A percentile compares a stretch with the other conserved stretches of the same genome.
These are phyloP conservation scores for Mactra quadrangularis DNA, from an alignment of 1,140 invertebrate species.

Conservation along the genomic window DNA sequence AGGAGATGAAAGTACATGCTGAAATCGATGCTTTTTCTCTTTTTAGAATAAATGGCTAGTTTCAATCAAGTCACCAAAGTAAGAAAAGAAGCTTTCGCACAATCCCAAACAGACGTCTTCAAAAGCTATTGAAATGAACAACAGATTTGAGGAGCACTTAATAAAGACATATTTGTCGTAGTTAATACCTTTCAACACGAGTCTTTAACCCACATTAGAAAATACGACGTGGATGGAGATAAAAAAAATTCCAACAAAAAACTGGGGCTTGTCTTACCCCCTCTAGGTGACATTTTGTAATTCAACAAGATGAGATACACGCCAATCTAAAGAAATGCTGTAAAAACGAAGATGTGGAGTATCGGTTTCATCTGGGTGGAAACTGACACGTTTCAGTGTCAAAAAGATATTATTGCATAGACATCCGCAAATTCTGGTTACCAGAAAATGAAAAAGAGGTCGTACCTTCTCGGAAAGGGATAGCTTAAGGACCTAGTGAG, in stretches of 20 bases:
- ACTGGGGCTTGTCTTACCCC: too few species aligned
- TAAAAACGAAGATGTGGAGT: neutral
- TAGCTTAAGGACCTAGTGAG: too few species aligned
- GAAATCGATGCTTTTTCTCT: too few species aligned
- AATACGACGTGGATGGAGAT: conserved; percentile 1
- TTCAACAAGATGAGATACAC: neutral
- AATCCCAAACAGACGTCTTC: neutral
- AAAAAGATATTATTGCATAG: neutral
- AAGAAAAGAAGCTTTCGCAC: neutral
- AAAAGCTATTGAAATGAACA: neutral
- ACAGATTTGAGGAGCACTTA: neutral
- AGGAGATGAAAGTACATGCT: too few species aligned
- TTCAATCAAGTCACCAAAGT: neutral
- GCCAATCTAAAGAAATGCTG: neutral
- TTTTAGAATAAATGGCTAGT: too few species aligned
- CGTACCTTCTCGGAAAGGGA: too few species aligned
- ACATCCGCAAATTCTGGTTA: conserved; percentile 2
- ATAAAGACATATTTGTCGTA: neutral
- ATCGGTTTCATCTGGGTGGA: conserved; percentile 1
- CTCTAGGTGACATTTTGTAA: neutral
- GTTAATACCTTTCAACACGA: neutral
- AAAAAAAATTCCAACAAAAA: neutral
- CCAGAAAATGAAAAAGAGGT: neutral
- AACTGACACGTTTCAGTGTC: too few species aligned
- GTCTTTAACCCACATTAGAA: too few species aligned